Base-by-base conservation (phyloP, 1,140 invertebrate species). In the Drosophila ananassae region DNA sequence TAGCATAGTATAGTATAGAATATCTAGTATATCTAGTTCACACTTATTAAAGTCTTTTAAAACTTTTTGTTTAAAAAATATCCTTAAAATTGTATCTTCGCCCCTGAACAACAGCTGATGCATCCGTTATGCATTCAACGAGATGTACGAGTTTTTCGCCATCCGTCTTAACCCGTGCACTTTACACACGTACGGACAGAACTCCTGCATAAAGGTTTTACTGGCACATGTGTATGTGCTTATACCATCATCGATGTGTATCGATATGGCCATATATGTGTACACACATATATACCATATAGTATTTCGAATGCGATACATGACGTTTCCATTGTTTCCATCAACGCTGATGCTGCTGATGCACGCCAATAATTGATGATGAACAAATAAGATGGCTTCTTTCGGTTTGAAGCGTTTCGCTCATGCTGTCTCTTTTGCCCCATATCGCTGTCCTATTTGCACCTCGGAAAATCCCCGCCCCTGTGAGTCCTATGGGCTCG, bases 331-430 rank as follows among this genome's bases (percentile, higher is more conserved):
- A 87, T 87, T 87, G 83, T 89, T 87, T 87, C 63, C 75, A 77
- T 82, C 82, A 78, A 79, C 79, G 66, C 73, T 59, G 76, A 56
- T 60, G 79, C 48, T 78, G 59, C 57, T 79, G 81, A 79, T 82
- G 79, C 83, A 83, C 72, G 72, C 75, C 78, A 89, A 87, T 87
- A 87, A 87, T 87, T 87, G 83, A 87, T 89, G 83, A 89, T 87
- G 83, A 89, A 89, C 83, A 87, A 82, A 87, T 87, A 89, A 87
- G 83, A 87, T 87, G 83, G 78, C 76, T 87, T 82, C 83, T 89
- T 78, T 82, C 59, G 83, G 75, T 77, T 80, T 81, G 66, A 61
- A 67, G 48, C 59, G 34, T 64, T 67, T 64, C 63, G 34, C 63
- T 60, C 59, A 51, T 17, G 44, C 58, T 48, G 22, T 66, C 47